Percentiles rank a stretch among this genome's conserved stretches.
Conservation (phyloP, 2,888 invertebrate species). For the Drosophila maculinotata region DNA sequence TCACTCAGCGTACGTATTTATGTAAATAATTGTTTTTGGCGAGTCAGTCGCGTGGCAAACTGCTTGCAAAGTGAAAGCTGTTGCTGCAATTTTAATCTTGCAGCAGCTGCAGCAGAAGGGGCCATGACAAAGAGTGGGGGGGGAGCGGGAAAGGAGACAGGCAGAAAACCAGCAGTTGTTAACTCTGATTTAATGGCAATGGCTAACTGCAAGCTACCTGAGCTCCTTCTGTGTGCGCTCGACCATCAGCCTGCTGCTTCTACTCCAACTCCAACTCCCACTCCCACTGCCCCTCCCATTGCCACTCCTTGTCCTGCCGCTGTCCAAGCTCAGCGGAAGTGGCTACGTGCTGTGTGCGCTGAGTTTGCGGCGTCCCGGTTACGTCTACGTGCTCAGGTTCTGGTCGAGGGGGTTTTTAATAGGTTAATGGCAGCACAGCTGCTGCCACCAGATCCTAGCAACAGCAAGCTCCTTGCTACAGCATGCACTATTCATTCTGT, state of each 20-base stretch:
- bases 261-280: not conserved
- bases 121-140: conserved; percentile 24
- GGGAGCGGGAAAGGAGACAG: not conserved
- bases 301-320: conserved; percentile 13
- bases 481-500: conserved; percentile 2
- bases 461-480: conserved; percentile 21
- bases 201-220: conserved; percentile 36
- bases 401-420: conserved; percentile 68
- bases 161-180: conserved; percentile 67
- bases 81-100: conserved; percentile 68
- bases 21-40: conserved; percentile 77
- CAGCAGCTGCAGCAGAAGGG: conserved; percentile 24
- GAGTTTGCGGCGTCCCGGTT: conserved; percentile 55
- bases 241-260: conserved; percentile 16
- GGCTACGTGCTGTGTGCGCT: conserved; percentile 71
- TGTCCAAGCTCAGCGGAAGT: conserved; percentile 59
- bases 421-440: conserved; percentile 67
- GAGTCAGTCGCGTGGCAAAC: conserved; percentile 56
- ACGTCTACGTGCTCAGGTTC: conserved; percentile 67
- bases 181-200: conserved; percentile 80
- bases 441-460: conserved; percentile 19
- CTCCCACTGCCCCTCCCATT: conserved; percentile 8
- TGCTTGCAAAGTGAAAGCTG: conserved; percentile 47
- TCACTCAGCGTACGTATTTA: conserved; percentile 51
- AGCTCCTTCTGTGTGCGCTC: conserved; percentile 23